Percentiles rank a stretch among this genome's conserved stretches.
These are phyloP conservation scores for Phyllostomus discolor DNA, from an alignment of 2,113 vertebrate genomes.

Conservation along the genomic window DNA sequence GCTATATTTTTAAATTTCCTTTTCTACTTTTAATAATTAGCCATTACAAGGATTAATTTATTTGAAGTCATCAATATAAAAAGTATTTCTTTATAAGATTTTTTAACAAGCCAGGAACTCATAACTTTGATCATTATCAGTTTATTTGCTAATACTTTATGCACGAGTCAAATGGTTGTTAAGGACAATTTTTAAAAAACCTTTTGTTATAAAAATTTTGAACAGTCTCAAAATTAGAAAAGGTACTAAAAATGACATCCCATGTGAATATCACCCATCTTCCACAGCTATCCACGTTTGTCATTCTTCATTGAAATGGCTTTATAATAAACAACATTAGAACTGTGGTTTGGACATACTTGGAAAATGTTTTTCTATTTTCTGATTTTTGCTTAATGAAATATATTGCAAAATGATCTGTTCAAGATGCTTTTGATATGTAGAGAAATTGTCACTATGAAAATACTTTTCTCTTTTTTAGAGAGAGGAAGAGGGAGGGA, in stretches of 20 bases:
- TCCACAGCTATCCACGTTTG: not conserved
- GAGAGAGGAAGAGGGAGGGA: too few species aligned
- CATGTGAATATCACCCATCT: not conserved
- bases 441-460: not conserved
- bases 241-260: not conserved
- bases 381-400: slow-evolving; percentile 6
- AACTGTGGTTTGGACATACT: not conserved
- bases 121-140: not conserved
- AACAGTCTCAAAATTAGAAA: not conserved
- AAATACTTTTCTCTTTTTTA: not conserved
- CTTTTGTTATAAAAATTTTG: not conserved
- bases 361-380: not conserved
- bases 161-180: not conserved
- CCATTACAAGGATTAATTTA: not conserved
- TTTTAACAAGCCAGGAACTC: not conserved
- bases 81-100: not conserved
- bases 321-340: not conserved
- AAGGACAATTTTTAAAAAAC: not conserved
- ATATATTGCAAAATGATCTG: not conserved
- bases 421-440: not conserved
- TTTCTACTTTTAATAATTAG: not conserved
- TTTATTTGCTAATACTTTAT: not conserved
- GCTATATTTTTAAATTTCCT: not conserved
- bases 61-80: not conserved
- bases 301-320: not conserved